Percentiles rank a stretch among this genome's conserved stretches.
phyloP scores from a whole-genome alignment of 2,113 vertebrate genomes.

The Axis porcinus region DNA sequence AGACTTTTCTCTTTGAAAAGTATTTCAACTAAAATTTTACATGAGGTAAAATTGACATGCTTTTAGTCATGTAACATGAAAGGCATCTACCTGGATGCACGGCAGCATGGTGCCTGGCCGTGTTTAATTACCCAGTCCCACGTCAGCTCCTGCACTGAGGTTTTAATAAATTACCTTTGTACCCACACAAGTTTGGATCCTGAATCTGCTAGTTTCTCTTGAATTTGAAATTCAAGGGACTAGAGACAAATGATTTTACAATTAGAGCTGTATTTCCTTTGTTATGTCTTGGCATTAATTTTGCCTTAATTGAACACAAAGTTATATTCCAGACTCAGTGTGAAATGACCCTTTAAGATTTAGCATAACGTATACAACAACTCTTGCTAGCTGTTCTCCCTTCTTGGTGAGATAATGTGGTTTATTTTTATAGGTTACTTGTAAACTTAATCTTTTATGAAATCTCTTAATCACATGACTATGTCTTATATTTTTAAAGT shows the following conservation, averaged over 20 bases:
- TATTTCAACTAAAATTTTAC: background rate
- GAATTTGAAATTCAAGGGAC: background rate
- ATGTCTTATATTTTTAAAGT: background rate
- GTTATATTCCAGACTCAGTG: background rate
- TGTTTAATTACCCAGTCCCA: background rate
- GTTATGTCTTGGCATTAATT: slow-evolving; percentile 1
- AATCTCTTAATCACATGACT: background rate
- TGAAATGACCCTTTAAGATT: background rate
- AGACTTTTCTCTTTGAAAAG: background rate
- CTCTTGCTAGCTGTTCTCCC: background rate
- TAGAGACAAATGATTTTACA: slow-evolving; percentile 30
- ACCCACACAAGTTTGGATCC: background rate
- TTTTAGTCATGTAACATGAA: background rate
- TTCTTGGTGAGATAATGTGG: background rate
- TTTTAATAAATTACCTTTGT: slow-evolving; percentile 12
- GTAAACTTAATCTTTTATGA: slow-evolving; percentile 3
- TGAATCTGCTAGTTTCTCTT: slow-evolving; percentile 23
- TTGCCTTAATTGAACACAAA: background rate
- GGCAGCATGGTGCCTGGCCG: background rate
- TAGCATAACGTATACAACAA: background rate
- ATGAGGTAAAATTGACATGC: background rate
- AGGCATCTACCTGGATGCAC: background rate
- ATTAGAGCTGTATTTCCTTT: background rate
- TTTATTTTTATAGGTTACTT: background rate
- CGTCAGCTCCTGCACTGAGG: background rate